Evolutionary conservation across 2,113 vertebrate genomes (phyloP).

Genomic region (Protomyctophum bolini): DNA sequence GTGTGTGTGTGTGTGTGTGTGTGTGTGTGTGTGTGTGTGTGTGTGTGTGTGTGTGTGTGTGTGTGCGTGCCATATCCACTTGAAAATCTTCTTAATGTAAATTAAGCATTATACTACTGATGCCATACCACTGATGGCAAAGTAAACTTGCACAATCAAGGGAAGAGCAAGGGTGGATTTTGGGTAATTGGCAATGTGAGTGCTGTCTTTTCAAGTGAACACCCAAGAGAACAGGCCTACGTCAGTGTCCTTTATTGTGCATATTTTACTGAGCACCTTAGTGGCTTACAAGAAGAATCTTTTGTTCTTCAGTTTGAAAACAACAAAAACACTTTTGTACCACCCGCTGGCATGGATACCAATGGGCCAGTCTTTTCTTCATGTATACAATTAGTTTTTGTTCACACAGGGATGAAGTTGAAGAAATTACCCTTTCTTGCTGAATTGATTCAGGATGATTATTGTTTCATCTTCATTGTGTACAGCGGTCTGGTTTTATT

Average conservation of each 20-base stretch:
- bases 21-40: slow-evolving; percentile 24
- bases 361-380: slow-evolving; percentile 3
- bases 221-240: not conserved
- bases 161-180: slow-evolving; percentile 5
- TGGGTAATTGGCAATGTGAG: not conserved
- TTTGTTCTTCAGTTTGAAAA: slow-evolving; percentile 13
- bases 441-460: not conserved
- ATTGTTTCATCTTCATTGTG: slow-evolving; percentile 3
- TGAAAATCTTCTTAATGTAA: slow-evolving; percentile 49
- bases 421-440: not conserved
- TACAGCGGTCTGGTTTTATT: too few relatives aligned
- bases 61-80: slow-evolving; percentile 42
- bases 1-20: not conserved
- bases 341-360: slow-evolving; percentile 9
- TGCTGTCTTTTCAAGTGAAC: not conserved
- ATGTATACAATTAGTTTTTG: not conserved
- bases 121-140: slow-evolving; percentile 25
- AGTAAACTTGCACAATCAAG: slow-evolving; percentile 33
- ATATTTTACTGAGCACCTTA: slow-evolving; percentile 20
- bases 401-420: not conserved
- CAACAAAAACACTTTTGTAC: slow-evolving; percentile 3
- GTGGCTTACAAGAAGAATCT: slow-evolving; percentile 7
- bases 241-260: not conserved
- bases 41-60: slow-evolving; percentile 35
- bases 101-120: slow-evolving; percentile 32